These are phyloP conservation scores for Drosophila ogumai DNA, from an alignment of 1,140 invertebrate genomes.

Conservation along the genomic window DNA sequence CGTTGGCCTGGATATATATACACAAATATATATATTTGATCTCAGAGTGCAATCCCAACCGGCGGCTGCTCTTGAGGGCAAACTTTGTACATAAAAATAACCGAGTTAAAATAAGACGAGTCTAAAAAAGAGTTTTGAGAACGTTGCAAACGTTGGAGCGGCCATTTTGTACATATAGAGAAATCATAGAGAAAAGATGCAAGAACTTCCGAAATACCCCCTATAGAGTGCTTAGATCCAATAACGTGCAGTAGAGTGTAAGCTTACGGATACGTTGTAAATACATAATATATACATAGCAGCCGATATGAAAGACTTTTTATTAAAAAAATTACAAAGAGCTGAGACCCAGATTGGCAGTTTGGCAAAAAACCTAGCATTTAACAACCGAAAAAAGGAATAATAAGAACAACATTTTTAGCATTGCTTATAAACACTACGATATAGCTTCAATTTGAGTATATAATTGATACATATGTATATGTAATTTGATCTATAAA, in stretches of 20 bases:
- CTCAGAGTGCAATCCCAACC: constrained; percentile 82
- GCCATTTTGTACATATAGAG: constrained; percentile 61
- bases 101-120: too few species aligned
- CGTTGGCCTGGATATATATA: constrained; percentile 20
- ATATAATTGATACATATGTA: constrained; percentile 20
- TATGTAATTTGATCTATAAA: constrained; percentile 22
- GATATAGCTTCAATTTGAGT: constrained; percentile 65
- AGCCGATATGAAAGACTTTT: constrained; percentile 69
- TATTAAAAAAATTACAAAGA: constrained; percentile 5
- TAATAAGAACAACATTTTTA: constrained; percentile 47
- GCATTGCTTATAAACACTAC: constrained; percentile 63
- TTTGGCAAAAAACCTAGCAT: constrained; percentile 65
- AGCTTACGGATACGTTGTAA: constrained; percentile 42
- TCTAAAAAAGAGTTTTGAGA: constrained; percentile 15
- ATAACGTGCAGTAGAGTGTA: constrained; percentile 39
- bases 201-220: constrained; percentile 47
- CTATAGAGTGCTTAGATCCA: constrained; percentile 44
- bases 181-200: constrained; percentile 24
- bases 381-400: constrained; percentile 35
- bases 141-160: constrained; percentile 58
- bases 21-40: constrained; percentile 56
- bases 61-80: constrained; percentile 36
- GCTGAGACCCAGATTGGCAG: constrained; percentile 26
- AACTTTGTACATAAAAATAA: constrained; percentile 23
- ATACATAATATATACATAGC: constrained; percentile 33